Percentiles rank a stretch among this genome's conserved stretches.
These are phyloP conservation scores for Creontiades dilutus DNA, from an alignment of 2,888 invertebrate species.

Conservation along the genomic window DNA sequence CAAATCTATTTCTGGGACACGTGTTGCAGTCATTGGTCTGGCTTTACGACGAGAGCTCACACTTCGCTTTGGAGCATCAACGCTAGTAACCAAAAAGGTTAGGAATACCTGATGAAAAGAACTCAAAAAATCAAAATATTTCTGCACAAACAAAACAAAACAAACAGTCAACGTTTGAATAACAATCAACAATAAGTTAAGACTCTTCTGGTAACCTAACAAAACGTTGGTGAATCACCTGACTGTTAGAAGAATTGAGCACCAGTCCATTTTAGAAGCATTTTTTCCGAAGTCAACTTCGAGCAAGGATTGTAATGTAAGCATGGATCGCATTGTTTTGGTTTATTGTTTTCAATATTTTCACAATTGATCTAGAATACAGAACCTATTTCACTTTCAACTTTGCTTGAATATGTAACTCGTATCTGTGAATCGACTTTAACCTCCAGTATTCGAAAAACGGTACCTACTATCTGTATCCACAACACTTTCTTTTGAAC, in stretches of 20 bases:
- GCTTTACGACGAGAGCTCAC: not conserved
- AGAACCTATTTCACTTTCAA: too few relatives aligned
- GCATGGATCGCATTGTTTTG: too few relatives aligned
- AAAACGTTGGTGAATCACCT: not conserved
- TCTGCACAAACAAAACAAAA: too few relatives aligned
- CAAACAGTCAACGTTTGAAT: not conserved
- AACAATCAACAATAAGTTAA: not conserved
- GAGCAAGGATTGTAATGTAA: too few relatives aligned
- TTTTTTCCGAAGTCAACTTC: too few relatives aligned
- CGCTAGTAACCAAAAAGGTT: not conserved
- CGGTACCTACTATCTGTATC: too few relatives aligned
- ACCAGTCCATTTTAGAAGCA: not conserved
- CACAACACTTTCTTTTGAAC: too few relatives aligned
- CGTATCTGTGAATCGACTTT: too few relatives aligned
- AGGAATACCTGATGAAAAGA: not conserved
- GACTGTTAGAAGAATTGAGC: not conserved
- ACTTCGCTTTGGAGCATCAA: not conserved
- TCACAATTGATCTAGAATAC: too few relatives aligned
- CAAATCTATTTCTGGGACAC: conserved; percentile 43
- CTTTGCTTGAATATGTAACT: too few relatives aligned
- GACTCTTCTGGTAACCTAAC: not conserved
- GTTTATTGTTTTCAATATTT: too few relatives aligned
- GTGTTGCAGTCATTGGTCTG: not conserved
- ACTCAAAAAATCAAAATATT: not conserved
- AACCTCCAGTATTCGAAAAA: too few relatives aligned